Base-by-base conservation (phyloP, 1,140 invertebrate species). In the Penaeus indicus region DNA sequence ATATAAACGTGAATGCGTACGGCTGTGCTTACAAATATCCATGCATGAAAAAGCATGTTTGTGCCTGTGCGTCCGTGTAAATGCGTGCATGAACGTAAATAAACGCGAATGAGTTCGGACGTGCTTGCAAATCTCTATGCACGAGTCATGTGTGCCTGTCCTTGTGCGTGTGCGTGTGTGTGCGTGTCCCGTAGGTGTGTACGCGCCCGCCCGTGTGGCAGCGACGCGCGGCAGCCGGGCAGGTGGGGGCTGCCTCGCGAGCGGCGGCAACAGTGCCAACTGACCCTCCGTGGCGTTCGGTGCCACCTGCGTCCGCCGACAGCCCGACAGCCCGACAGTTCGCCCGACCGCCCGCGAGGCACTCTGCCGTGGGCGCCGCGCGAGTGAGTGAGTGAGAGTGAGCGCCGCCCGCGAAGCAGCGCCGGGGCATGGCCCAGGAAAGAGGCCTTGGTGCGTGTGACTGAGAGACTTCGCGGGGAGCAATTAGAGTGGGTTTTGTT, bases 241-340 rank as follows among this genome's bases (percentile, higher is more conserved):
- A 63, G 38, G 81, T 47, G 85, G 38, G 83, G 61, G 88, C 62
- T 27, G 47, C 32, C 32, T 79, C 38, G 61, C 25, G 54, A 11
- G 75, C 22, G n/a, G 63, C 21, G 27, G 60, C 63, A 64, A 42
- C 87, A 88, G 87, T 88, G 87, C 86, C 75, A 88, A 88, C 81
- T 88, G 72, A 88, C 87, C 81, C 62, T 54, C 80, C 87, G 87
- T 64, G 61, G 63, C 81, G 87, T 84, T 25, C 87, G 78, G 81
- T 88, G 72, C 86, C 80, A 77, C 86, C 80, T 75, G 64, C 67
- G 67, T 62, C 21, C 80, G 60, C 4, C 47, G 60, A 75, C 63
- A 25, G 47, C 63, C 64, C 82, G 32, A 63, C 67, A 69, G n/a
- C 47, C 21, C 60, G 38, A 19, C 11, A 18, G 62, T n/a, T 16